These are phyloP conservation scores for Odontamblyopus lacepedii DNA, from an alignment of 2,797 vertebrate genomes.

Conservation along the genomic window DNA sequence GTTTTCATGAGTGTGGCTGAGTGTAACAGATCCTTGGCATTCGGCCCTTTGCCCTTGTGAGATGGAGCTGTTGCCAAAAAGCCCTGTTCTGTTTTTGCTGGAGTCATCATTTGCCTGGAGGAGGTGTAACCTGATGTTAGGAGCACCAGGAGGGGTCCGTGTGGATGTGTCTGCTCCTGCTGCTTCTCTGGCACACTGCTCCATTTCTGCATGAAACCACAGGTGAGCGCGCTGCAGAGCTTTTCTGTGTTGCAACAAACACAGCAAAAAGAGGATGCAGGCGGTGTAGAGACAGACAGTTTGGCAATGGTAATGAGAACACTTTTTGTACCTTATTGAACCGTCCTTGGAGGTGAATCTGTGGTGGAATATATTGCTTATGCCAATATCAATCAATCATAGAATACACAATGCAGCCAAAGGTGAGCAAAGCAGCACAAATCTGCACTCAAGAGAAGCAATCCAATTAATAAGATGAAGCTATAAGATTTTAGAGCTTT, in stretches of 20 bases:
- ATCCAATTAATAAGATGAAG: too few relatives aligned
- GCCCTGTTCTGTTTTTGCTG: background rate
- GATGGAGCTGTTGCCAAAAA: constrained; percentile 6
- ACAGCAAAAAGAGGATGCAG: background rate
- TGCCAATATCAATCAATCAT: too few relatives aligned
- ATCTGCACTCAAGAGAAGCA: too few relatives aligned
- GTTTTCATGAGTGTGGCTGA: background rate
- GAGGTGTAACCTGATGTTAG: constrained; percentile 7
- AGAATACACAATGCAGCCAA: too few relatives aligned
- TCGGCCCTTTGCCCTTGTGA: constrained; percentile 10
- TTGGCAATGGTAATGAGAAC: too few relatives aligned
- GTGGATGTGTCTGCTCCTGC: constrained; percentile 18
- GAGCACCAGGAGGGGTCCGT: constrained; percentile 1
- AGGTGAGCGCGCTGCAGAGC: constrained; percentile 12
- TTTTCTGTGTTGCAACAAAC: constrained; percentile 22
- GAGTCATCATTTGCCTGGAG: background rate
- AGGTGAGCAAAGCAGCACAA: too few relatives aligned
- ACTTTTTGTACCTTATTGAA: too few relatives aligned
- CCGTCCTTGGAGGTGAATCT: too few relatives aligned
- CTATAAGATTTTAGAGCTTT: too few relatives aligned
- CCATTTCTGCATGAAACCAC: constrained; percentile 24
- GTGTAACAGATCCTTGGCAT: constrained; percentile 11
- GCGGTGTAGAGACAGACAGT: too few relatives aligned
- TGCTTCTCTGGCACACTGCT: constrained; percentile 31
- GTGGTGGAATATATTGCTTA: too few relatives aligned